These are phyloP conservation scores for Macropus fuliginosus DNA, from an alignment of 2,797 vertebrate species.

Conservation along the genomic window DNA sequence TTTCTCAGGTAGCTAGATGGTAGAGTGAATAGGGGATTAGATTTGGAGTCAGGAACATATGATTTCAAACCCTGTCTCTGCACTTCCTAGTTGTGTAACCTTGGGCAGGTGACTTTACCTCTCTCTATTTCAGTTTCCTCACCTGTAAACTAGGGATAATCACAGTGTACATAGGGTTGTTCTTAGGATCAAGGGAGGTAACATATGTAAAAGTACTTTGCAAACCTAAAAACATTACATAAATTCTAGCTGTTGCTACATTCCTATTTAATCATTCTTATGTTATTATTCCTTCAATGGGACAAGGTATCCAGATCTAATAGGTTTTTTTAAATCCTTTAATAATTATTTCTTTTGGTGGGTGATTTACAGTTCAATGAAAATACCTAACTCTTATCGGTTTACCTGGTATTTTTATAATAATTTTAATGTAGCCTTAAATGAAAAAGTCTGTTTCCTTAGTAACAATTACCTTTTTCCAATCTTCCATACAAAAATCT, in stretches of 20 bases:
- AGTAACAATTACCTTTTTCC: background rate
- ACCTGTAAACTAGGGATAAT: background rate
- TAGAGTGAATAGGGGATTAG: background rate
- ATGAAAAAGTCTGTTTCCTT: background rate
- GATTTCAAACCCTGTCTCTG: background rate
- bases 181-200: background rate
- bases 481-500: background rate
- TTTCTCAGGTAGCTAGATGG: background rate
- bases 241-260: background rate
- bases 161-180: background rate
- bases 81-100: background rate
- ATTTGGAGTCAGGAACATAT: background rate
- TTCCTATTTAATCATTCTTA: background rate
- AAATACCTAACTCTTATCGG: background rate
- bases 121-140: background rate
- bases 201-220: background rate
- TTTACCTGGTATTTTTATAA: background rate
- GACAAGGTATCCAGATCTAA: background rate
- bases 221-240: background rate
- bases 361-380: background rate
- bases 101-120: background rate
- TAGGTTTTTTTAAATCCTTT: background rate
- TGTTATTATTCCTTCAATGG: background rate
- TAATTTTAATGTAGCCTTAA: background rate
- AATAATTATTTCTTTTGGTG: background rate